Conservation (phyloP, 2,797 vertebrate species). For the Sciurus vulgaris region DNA sequence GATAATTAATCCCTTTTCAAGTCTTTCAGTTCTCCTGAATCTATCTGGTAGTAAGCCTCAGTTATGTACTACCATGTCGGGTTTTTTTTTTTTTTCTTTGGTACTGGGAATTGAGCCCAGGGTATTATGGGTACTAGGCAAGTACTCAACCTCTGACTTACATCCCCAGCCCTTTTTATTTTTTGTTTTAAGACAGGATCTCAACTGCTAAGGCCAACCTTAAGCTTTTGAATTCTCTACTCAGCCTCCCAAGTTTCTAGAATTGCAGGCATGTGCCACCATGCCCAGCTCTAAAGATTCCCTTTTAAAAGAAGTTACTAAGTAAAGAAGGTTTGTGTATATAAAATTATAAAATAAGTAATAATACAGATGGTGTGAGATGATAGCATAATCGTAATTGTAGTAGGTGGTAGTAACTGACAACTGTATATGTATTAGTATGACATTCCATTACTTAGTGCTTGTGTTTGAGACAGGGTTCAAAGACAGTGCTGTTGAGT, state of each 20-base stretch:
- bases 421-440: not conserved
- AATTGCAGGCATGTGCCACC: too few relatives aligned
- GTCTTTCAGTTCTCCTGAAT: not conserved
- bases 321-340: constrained; percentile 5
- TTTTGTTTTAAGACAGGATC: too few relatives aligned
- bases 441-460: not conserved
- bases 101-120: too few relatives aligned
- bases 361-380: not conserved
- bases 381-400: not conserved
- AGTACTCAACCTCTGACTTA: too few relatives aligned
- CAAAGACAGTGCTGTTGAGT: not conserved
- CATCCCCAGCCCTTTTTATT: too few relatives aligned
- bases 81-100: too few relatives aligned
- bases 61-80: not conserved
- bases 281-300: not conserved
- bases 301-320: not conserved
- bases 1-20: constrained; percentile 20
- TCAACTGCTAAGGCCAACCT: too few relatives aligned
- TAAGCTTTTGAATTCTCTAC: too few relatives aligned
- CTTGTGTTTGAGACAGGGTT: not conserved
- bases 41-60: not conserved
- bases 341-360: constrained; percentile 37
- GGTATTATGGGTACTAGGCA: too few relatives aligned
- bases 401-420: not conserved
- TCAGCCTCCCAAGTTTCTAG: too few relatives aligned